phyloP scores from a whole-genome alignment of 2,113 vertebrate species.

The Cheilinus undulatus region DNA sequence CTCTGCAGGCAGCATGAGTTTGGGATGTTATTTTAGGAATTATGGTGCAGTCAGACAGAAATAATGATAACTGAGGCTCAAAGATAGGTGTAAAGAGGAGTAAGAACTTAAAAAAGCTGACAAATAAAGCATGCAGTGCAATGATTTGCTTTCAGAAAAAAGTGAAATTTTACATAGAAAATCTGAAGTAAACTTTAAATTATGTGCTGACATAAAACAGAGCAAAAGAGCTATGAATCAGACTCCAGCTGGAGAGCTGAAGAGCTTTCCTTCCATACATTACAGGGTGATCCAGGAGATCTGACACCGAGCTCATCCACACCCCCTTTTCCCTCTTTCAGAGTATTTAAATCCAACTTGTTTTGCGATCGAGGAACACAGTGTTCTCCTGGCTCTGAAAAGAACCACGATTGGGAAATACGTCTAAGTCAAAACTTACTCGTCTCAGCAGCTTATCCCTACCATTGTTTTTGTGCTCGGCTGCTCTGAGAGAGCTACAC shows the following conservation, averaged over 20 bases:
- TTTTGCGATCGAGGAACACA: slow-evolving; percentile 53
- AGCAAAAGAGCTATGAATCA: too few species aligned
- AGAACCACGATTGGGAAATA: slow-evolving; percentile 58
- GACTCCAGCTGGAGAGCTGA: neutral
- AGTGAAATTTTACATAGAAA: too few species aligned
- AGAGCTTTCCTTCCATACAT: slow-evolving; percentile 22
- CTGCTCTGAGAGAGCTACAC: slow-evolving; percentile 52
- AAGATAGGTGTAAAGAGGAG: neutral
- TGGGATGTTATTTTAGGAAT: neutral
- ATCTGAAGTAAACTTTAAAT: too few species aligned
- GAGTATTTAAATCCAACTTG: slow-evolving; percentile 35
- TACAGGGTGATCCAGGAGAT: slow-evolving; percentile 19
- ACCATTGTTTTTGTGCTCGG: slow-evolving; percentile 64
- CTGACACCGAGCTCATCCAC: slow-evolving; percentile 8
- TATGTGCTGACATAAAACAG: too few species aligned
- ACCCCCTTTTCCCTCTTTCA: neutral
- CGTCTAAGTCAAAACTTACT: slow-evolving; percentile 51
- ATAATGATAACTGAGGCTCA: neutral
- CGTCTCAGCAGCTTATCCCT: slow-evolving; percentile 52
- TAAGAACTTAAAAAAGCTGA: slow-evolving; percentile 3
- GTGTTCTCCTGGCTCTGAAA: slow-evolving; percentile 63
- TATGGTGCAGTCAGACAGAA: neutral
- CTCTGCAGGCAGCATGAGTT: neutral
- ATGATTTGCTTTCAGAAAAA: neutral
- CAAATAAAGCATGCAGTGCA: neutral